Evolutionary conservation across 2,888 invertebrate species (phyloP), one percentile per base, ranked within the genome.

Genomic region (Glyphotaelius pellucidus): DNA sequence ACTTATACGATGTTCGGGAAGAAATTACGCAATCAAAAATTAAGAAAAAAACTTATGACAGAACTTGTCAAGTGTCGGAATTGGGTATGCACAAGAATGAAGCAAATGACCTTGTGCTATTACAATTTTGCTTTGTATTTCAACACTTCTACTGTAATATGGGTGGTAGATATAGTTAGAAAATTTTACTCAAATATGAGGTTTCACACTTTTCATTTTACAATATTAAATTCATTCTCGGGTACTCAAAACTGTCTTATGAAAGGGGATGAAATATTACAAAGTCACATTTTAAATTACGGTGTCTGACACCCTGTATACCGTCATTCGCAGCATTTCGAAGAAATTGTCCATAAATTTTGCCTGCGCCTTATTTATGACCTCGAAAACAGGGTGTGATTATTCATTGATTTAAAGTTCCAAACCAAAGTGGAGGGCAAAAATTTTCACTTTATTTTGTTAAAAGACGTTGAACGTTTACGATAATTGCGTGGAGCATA

Each of bases 391-490:
- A 90, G 86, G 91, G 89, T 80, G 89, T 85, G 91, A 89, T 84
- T 88, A 84, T 87, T 92, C 90, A 92, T 92, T 89, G 92, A 92
- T 92, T 92, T 86, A 92, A 92, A 90, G 92, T 92, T 92, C 86
- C 32, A 47, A 67, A 35, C 47, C 92, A 80, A n/a, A 89, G 80
- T 89, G 80, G 88, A 89, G 79, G n/a, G 14, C 15, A 80, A 80
- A 80, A 67, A n/a, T 47, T 80, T 67, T 38, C 15, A 32, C 35
- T 87, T 87, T 80, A 15, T 32, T 85, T 90, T 90, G 87, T 91
- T 91, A 91, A 38, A 86, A 92, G 87, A 81, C 79, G 81, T 90
- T 89, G 42, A 42, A 84, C 31, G 89, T 84, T 89, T 91, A 42
- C 38, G 80, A 81, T 80, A 83, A 80, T 79, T 85, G 47, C 47